A percentile compares a stretch with the other conserved stretches of the same genome.
Evolutionary conservation across 2,888 invertebrate species (phyloP).

Genomic region (Rutpela maculata): DNA sequence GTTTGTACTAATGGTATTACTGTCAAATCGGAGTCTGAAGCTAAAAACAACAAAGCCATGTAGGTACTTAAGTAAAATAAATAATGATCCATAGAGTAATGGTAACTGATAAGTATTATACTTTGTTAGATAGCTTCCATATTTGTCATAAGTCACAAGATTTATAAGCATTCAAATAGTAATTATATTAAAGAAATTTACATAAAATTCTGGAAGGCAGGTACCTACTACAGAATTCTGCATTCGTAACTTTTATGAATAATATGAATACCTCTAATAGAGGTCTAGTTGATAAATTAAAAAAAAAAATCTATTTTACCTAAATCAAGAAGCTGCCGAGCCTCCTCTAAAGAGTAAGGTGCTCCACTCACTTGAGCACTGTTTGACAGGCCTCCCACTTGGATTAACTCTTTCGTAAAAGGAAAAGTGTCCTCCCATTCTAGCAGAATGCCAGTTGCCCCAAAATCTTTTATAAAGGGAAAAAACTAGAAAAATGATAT

Average conservation of each 20-base stretch:
- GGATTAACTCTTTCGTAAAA: conserved; percentile 79
- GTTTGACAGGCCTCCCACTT: conserved; percentile 77
- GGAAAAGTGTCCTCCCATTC: conserved; percentile 96
- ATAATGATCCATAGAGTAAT: neutral
- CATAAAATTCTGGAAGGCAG: too few relatives aligned
- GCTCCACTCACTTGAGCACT: conserved; percentile 75
- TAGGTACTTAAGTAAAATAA: neutral
- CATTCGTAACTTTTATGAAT: too few relatives aligned
- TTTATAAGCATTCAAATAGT: too few relatives aligned
- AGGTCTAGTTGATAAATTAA: too few relatives aligned
- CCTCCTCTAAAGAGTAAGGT: conserved; percentile 82
- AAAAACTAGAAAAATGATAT: conserved; percentile 75
- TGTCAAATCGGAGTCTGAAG: conserved; percentile 80
- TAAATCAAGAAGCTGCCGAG: conserved; percentile 80
- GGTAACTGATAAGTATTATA: too few relatives aligned
- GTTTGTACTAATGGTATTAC: conserved; percentile 90
- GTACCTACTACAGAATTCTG: too few relatives aligned
- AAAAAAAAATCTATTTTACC: conserved; percentile 54
- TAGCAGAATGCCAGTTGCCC: conserved; percentile 87
- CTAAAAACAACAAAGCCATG: conserved; percentile 63
- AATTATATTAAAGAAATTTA: too few relatives aligned
- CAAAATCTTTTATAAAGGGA: conserved; percentile 79
- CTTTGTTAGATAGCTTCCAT: too few relatives aligned
- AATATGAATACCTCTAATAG: too few relatives aligned
- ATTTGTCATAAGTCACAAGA: too few relatives aligned